A percentile compares a stretch with the other conserved stretches of the same genome.
Evolutionary conservation across 2,888 invertebrate genomes (phyloP).

Genomic region (Yponomeuta evonymella): DNA sequence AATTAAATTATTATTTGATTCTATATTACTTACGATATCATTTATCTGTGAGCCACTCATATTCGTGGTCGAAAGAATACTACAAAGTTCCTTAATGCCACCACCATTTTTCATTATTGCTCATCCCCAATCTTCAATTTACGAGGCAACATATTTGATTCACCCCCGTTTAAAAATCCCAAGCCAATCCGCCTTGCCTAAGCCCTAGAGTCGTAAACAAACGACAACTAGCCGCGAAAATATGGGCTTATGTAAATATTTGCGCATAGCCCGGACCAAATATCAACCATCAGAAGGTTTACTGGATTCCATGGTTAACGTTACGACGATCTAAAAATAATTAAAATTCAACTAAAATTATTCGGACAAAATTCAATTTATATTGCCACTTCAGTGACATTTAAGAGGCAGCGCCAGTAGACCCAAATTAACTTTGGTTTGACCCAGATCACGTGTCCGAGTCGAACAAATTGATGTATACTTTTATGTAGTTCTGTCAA

Average conservation of each 20-base stretch:
- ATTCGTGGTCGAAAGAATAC: background rate
- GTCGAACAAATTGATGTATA: too few relatives aligned
- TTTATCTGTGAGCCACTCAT: too few relatives aligned
- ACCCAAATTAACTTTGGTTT: too few relatives aligned
- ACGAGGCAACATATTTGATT: background rate
- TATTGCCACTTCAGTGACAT: too few relatives aligned
- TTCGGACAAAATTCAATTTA: too few relatives aligned
- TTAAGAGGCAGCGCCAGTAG: too few relatives aligned
- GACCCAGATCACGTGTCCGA: too few relatives aligned
- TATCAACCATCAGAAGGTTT: background rate
- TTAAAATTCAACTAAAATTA: too few relatives aligned
- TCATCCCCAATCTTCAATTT: background rate
- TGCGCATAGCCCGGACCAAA: background rate
- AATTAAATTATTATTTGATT: too few relatives aligned
- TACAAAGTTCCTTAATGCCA: background rate
- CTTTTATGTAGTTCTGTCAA: too few relatives aligned
- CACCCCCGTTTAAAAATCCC: conserved; percentile 1
- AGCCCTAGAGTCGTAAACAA: conserved; percentile 1
- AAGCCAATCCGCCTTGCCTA: background rate
- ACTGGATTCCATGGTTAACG: background rate
- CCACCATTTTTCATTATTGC: background rate
- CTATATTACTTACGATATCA: too few relatives aligned
- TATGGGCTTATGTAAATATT: conserved; percentile 12
- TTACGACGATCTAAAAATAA: too few relatives aligned
- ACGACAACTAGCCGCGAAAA: conserved; percentile 9